Evolutionary conservation across 1,140 invertebrate genomes (phyloP), one percentile per base, ranked within the genome.

Genomic region (Drosophila rufa): DNA sequence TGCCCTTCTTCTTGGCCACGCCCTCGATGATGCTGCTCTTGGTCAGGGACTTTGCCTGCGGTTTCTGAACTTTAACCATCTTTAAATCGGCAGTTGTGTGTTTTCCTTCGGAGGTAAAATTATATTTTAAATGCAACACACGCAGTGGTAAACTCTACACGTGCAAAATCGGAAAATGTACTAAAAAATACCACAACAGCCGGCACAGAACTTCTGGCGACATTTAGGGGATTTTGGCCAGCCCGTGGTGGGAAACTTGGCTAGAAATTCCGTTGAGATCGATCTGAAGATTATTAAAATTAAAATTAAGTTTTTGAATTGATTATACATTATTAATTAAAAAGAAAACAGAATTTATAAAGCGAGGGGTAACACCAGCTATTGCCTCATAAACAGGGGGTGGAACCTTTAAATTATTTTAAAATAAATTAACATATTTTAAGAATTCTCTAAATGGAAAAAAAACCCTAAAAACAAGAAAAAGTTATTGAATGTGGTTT

Each of bases 11-110:
- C 36, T 90, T 89, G 15, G 27, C 19, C 12, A 81, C 62, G 5
- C 80, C 65, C 9, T 90, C 79, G 46, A 64, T 70, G 60, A 70
- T 73, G 11, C 11, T 42, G 14, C 53, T 66, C 50, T 91, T 90
- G 38, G n/a, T 82, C 6, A 90, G 50, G 36, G 86, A 82, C 66
- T 90, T 90, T 12, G 85, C 71, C 43, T 76, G 64, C 4, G 86
- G 86, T 48, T 90, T 90, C 30, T 90, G 85, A 40, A 90, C 85
- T 75, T 90, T 90, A 6, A 90, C 85, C 85, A 90, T 90, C 12
- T 77, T 70, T 38, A 48, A 38, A 47, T 36, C 8, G 22, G 36
- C 38, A 25, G 25, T 15, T 50, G 11, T 6, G 12, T 2, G 1
- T 30, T 19, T 45, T 57, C 60, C 51, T 42, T 15, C 7, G 7